These are phyloP conservation scores for Formica exsecta DNA, from an alignment of 1,140 invertebrate genomes.

Conservation along the genomic window DNA sequence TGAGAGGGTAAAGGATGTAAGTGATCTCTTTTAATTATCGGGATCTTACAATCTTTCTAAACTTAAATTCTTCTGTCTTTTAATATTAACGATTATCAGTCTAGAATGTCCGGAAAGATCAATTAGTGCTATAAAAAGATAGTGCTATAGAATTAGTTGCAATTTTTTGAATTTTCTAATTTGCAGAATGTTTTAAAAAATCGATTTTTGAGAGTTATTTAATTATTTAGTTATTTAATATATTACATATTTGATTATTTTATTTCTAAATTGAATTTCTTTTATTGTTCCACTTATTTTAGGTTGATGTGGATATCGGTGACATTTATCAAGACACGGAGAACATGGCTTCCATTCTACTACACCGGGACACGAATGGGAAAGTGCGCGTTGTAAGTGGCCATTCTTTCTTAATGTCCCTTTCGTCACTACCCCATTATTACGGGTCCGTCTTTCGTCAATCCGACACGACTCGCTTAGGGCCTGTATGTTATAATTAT, in stretches of 20 bases:
- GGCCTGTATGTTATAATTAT: constrained; percentile 79
- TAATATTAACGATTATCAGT: not conserved
- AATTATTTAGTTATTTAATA: not conserved
- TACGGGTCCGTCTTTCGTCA: constrained; percentile 80
- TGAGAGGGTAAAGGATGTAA: constrained; percentile 90
- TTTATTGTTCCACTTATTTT: constrained; percentile 76
- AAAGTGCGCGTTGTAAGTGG: constrained; percentile 93
- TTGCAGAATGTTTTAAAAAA: not conserved
- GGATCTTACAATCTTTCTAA: not conserved
- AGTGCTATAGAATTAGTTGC: too few relatives aligned
- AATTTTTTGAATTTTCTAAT: not conserved
- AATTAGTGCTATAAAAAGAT: not conserved
- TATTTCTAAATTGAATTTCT: not conserved
- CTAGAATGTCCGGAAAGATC: not conserved
- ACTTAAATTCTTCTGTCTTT: not conserved
- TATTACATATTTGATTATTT: not conserved
- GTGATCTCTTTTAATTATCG: constrained; percentile 64
- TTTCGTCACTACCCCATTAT: constrained; percentile 80
- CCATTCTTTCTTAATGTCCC: constrained; percentile 81
- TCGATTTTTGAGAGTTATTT: not conserved
- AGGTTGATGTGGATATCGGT: constrained; percentile 91
- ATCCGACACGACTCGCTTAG: constrained; percentile 63
- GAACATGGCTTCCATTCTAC: constrained; percentile 94
- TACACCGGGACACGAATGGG: constrained; percentile 92
- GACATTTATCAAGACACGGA: constrained; percentile 94